Evolutionary conservation across 2,888 invertebrate species (phyloP).

Genomic region (Caenorhabditis sp.): DNA sequence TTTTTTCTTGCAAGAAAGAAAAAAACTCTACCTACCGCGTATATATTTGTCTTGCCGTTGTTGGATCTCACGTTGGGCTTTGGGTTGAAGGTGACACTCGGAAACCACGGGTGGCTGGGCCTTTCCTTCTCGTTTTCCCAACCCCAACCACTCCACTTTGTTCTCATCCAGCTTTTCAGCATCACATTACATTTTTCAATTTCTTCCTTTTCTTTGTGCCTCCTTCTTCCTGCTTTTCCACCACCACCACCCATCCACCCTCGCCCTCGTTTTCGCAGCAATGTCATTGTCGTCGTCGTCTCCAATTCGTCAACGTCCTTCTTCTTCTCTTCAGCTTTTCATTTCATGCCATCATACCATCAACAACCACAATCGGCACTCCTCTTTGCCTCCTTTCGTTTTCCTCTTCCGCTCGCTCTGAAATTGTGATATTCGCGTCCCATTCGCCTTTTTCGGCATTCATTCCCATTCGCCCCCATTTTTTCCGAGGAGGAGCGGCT

Average conservation of each 20-base stretch:
- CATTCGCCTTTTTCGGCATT: constrained; percentile 10
- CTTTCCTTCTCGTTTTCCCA: constrained; percentile 10
- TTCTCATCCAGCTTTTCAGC: constrained; percentile 64
- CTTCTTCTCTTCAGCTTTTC: constrained; percentile 1
- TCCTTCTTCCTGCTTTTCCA: constrained; percentile 1
- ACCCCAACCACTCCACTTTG: constrained; percentile 51
- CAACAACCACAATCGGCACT: neutral
- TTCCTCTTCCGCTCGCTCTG: neutral
- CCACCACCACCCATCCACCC: neutral
- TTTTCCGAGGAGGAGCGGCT: too few relatives aligned
- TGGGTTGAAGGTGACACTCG: constrained; percentile 5
- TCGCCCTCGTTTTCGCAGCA: constrained; percentile 9
- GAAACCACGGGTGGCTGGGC: too few relatives aligned
- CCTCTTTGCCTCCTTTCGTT: neutral
- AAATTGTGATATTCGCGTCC: constrained; percentile 7
- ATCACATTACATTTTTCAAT: constrained; percentile 66
- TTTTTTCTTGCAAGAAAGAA: neutral
- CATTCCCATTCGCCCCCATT: neutral
- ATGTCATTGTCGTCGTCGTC: too few relatives aligned
- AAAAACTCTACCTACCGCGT: neutral
- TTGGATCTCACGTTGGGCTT: constrained; percentile 6
- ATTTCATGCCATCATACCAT: constrained; percentile 19
- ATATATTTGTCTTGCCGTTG: too few relatives aligned
- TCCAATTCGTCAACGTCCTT: constrained; percentile 11
- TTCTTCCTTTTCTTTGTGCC: constrained; percentile 27